A percentile compares a stretch with the other conserved stretches of the same genome.
Evolutionary conservation across 2,888 invertebrate genomes (phyloP).

Genomic region (Tenthredo distinguenda): DNA sequence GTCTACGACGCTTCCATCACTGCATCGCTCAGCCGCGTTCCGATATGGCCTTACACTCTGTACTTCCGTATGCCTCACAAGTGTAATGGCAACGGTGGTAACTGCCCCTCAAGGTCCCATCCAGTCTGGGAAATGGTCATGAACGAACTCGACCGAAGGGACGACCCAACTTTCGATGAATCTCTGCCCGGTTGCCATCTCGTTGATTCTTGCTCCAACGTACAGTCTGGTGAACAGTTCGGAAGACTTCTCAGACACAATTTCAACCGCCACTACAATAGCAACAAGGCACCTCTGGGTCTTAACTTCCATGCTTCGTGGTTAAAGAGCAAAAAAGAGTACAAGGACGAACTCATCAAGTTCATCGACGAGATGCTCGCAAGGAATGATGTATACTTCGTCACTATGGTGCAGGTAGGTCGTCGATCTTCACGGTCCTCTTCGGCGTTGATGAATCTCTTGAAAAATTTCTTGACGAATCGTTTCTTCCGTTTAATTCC

Average conservation of each 20-base stretch:
- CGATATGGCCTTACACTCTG: constrained; percentile 98
- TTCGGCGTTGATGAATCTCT: not conserved
- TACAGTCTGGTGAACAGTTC: constrained; percentile 94
- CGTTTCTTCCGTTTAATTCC: constrained; percentile 60
- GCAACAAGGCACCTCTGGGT: constrained; percentile 95
- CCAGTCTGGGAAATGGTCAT: constrained; percentile 98
- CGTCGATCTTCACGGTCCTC: not conserved
- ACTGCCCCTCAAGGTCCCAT: constrained; percentile 92
- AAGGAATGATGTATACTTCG: constrained; percentile 95
- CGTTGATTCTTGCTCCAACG: constrained; percentile 96
- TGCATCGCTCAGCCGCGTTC: constrained; percentile 92
- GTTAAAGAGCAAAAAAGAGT: constrained; percentile 96
- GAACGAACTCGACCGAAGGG: constrained; percentile 96
- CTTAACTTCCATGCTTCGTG: constrained; percentile 97
- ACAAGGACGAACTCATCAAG: constrained; percentile 93
- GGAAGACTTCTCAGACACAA: constrained; percentile 94
- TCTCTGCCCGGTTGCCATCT: constrained; percentile 96
- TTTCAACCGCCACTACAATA: constrained; percentile 95
- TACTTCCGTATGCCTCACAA: constrained; percentile 98
- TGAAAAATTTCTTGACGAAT: not conserved
- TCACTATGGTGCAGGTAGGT: constrained; percentile 87
- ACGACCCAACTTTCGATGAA: constrained; percentile 96
- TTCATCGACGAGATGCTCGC: constrained; percentile 96
- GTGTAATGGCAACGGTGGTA: constrained; percentile 96
- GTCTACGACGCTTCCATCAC: constrained; percentile 97